These are phyloP conservation scores for Chrysogorgia sp. DNA, from an alignment of 92 coral and sea anemone species.

Conservation along the genomic window DNA sequence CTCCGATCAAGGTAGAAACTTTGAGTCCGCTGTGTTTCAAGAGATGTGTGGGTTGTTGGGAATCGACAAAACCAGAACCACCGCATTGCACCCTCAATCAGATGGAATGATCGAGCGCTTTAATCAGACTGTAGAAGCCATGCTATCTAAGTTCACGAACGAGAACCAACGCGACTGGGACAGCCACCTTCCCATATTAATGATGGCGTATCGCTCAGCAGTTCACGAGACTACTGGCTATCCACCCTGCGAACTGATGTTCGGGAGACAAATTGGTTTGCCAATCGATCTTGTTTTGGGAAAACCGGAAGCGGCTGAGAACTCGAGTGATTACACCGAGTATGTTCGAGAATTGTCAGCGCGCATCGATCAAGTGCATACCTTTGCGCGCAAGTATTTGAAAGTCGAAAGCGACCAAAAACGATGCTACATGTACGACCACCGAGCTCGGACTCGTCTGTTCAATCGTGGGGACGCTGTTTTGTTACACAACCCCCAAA, in stretches of 20 bases:
- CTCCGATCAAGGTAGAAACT: conserved; percentile 37
- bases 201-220: conserved; percentile 46
- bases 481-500: conserved; percentile 36
- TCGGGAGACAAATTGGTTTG: conserved; percentile 4
- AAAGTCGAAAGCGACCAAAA: conserved; percentile 6
- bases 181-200: conserved; percentile 27
- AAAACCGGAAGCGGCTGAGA: neutral
- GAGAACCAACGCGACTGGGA: conserved; percentile 49
- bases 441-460: neutral
- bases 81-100: conserved; percentile 47
- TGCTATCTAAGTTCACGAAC: conserved; percentile 21
- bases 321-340: neutral
- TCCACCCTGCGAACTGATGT: conserved; percentile 46
- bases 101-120: conserved; percentile 51
- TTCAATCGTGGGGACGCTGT: conserved; percentile 38
- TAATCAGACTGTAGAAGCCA: conserved; percentile 33
- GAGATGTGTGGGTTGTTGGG: conserved; percentile 48
- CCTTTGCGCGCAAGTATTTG: conserved; percentile 17
- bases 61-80: conserved; percentile 48
- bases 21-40: conserved; percentile 37
- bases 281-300: conserved; percentile 33
- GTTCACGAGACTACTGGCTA: conserved; percentile 44
- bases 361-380: conserved; percentile 27
- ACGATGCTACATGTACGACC: neutral
- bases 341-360: conserved; percentile 6